Conservation (phyloP, 2,888 invertebrate genomes). For the Ceramica pisi region DNA sequence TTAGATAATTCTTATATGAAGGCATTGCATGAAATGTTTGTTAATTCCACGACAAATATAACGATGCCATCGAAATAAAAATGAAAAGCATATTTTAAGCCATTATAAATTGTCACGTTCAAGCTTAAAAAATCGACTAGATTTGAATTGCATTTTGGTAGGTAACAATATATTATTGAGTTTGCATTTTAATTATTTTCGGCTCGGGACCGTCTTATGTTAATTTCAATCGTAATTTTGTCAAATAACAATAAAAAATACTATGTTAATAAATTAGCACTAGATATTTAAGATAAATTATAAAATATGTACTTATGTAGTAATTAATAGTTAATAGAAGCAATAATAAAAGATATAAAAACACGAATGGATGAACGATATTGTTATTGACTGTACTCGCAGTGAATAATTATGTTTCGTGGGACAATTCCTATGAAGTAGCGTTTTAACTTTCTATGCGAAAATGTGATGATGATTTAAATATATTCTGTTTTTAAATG, state of each 20-base stretch:
- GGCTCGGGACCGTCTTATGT: too few relatives aligned
- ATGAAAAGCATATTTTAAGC: not conserved
- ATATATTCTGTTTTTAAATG: conserved; percentile 82
- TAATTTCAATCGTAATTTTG: conserved; percentile 2
- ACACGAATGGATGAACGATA: not conserved
- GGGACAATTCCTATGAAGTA: conserved; percentile 71
- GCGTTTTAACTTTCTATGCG: conserved; percentile 83
- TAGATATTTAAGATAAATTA: conserved; percentile 14
- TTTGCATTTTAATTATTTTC: not conserved
- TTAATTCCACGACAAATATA: too few relatives aligned
- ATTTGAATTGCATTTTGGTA: not conserved
- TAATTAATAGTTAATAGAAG: conserved; percentile 33
- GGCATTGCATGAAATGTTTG: not conserved
- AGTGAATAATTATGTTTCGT: conserved; percentile 35
- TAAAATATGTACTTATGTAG: conserved; percentile 31
- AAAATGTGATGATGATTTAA: conserved; percentile 84
- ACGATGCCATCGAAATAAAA: conserved; percentile 3
- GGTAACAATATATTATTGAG: not conserved
- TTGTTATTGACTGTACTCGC: conserved; percentile 56
- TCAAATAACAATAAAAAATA: conserved; percentile 5
- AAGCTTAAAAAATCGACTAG: not conserved
- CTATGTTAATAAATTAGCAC: conserved; percentile 29
- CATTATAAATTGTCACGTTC: not conserved
- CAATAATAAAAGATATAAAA: conserved; percentile 40
- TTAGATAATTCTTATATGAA: not conserved